Evolutionary conservation across 2,797 vertebrate genomes (phyloP).

Genomic region (Sebastiscus albofasciatus): DNA sequence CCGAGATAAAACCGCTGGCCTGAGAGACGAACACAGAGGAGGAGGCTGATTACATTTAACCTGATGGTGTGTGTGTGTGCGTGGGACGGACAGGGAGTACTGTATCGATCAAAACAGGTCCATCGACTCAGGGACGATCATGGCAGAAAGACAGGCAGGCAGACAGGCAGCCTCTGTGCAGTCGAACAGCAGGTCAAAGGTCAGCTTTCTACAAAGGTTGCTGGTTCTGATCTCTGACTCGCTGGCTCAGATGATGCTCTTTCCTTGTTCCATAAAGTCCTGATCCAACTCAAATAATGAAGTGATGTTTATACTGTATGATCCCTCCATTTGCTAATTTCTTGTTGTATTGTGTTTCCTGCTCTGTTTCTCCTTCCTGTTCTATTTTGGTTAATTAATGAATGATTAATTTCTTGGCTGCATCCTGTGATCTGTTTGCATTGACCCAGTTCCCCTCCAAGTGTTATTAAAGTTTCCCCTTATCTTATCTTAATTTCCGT

Average conservation of each 20-base stretch:
- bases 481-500: conserved; percentile 44
- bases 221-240: conserved; percentile 13
- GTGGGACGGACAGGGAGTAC: conserved; percentile 39
- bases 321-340: background rate
- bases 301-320: background rate
- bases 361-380: background rate
- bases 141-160: background rate
- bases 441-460: conserved; percentile 36
- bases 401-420: background rate
- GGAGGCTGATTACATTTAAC: conserved; percentile 79
- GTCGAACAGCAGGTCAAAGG: conserved; percentile 24
- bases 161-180: background rate
- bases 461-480: conserved; percentile 15
- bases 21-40: conserved; percentile 66
- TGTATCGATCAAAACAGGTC: conserved; percentile 54
- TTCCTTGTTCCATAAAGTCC: background rate
- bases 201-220: conserved; percentile 6
- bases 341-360: too few species aligned
- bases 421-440: background rate
- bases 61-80: conserved; percentile 30
- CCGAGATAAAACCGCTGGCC: conserved; percentile 79
- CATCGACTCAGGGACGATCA: conserved; percentile 27
- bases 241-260: background rate
- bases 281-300: background rate
- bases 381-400: background rate